Percentiles rank a stretch among this genome's conserved stretches.
Evolutionary conservation across 2,113 vertebrate genomes (phyloP).

Genomic region (Chinchilla lanigera): DNA sequence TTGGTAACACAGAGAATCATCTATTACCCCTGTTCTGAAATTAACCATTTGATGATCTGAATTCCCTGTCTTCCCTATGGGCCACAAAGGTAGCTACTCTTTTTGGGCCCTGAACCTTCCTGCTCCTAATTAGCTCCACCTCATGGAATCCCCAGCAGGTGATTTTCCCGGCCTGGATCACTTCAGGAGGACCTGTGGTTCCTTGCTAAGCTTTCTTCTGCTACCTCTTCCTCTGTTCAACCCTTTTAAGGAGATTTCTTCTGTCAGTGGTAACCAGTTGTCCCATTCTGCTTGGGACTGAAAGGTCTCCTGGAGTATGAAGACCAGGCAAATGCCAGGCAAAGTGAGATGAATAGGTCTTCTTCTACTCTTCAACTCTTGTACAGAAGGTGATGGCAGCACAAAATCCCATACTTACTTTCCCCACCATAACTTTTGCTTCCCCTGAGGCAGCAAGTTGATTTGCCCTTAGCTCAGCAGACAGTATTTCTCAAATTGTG

Average conservation of each 20-base stretch:
- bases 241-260: background rate
- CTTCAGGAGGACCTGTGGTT: background rate
- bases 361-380: background rate
- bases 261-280: background rate
- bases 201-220: background rate
- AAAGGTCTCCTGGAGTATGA: background rate
- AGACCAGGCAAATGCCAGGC: background rate
- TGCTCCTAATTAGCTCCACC: background rate
- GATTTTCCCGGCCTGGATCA: background rate
- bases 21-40: no score
- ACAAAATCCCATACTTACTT: accelerated
- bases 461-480: background rate
- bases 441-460: background rate
- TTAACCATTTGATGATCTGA: accelerated
- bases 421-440: background rate
- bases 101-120: accelerated
- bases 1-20: background rate
- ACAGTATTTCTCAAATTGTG: background rate
- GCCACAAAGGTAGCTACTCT: background rate
- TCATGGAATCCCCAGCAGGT: background rate
- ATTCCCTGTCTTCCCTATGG: accelerated
- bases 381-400: background rate
- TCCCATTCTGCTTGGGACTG: background rate
- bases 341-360: background rate
- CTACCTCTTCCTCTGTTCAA: background rate